Base-by-base conservation (phyloP, 1,140 invertebrate genomes). In the Drosophila albomicans region DNA sequence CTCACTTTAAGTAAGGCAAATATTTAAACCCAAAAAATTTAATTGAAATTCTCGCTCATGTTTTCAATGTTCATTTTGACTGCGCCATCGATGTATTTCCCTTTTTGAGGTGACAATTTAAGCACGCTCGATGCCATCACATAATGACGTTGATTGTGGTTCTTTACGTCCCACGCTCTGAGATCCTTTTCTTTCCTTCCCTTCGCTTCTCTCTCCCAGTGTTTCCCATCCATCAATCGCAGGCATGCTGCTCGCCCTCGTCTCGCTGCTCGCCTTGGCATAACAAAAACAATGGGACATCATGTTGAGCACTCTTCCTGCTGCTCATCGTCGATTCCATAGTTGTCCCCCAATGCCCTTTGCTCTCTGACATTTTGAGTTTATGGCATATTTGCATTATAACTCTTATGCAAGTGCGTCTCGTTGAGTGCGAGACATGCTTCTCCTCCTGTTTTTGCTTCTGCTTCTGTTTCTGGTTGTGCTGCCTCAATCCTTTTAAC, bases 331-430 rank as follows among this genome's bases (percentile, higher is more conserved):
- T 56, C 58, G 32, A 46, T 32, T 73, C 70, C 16, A 28, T 7
- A 43, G 72, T 61, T 78, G 74, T 62, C 66, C 66, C 71, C 68
- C 66, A 65, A 25, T 87, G 84, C 84, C 82, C 77, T 88, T 72
- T 88, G 73, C 77, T 80, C 77, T 80, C 80, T 88, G 84, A 88
- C 84, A 84, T 88, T 88, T 78, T 88, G 69, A 88, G 84, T 84
- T 88, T 81, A 88, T 88, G 84, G 80, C 84, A 88, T 81, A 88
- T 88, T 88, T 88, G 80, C 84, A 88, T 88, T 88, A 88, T 88
- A 70, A 71, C 64, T 82, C 75, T 58, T 62, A 45, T 71, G 66
- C 65, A 56, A 64, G 43, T 48, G 68, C 45, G 35, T 63, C 20
- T 25, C 35, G 35, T 38, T 56, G 58, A 63, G 25, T 10, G 43